Conservation (phyloP, 2,888 invertebrate species). For the Ectobius pallidus region DNA sequence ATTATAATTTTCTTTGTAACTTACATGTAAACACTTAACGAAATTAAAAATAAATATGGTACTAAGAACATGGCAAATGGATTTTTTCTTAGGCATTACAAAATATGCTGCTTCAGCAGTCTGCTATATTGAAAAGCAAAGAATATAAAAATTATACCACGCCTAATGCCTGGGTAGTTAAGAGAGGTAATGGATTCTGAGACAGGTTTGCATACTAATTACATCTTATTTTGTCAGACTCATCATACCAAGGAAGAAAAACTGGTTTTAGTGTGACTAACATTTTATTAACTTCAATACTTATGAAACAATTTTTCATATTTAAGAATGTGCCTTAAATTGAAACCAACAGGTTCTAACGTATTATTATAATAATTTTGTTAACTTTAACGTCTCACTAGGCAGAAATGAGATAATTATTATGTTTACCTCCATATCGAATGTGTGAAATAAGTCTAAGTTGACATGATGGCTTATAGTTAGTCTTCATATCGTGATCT, state of each 20-base stretch:
- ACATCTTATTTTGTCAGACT: no score
- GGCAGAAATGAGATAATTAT: no score
- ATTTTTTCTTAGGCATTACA: no score
- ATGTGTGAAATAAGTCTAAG: neutral
- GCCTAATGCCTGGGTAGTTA: neutral
- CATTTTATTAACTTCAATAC: neutral
- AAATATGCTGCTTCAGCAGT: no score
- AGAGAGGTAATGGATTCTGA: neutral
- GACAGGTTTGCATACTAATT: neutral
- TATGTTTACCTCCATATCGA: no score
- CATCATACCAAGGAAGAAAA: no score
- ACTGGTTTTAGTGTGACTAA: neutral
- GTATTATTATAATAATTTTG: neutral
- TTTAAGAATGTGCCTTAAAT: neutral
- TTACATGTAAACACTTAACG: neutral
- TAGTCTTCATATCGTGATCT: no score
- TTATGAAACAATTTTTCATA: neutral
- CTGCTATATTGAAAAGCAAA: no score
- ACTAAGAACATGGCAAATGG: no score
- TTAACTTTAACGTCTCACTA: no score
- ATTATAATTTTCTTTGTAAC: neutral
- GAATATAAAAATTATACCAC: neutral
- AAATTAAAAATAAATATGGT: neutral
- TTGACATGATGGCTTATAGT: no score
- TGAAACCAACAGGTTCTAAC: neutral